phyloP scores from a whole-genome alignment of 2,113 vertebrate species.

The Gorilla gorilla region DNA sequence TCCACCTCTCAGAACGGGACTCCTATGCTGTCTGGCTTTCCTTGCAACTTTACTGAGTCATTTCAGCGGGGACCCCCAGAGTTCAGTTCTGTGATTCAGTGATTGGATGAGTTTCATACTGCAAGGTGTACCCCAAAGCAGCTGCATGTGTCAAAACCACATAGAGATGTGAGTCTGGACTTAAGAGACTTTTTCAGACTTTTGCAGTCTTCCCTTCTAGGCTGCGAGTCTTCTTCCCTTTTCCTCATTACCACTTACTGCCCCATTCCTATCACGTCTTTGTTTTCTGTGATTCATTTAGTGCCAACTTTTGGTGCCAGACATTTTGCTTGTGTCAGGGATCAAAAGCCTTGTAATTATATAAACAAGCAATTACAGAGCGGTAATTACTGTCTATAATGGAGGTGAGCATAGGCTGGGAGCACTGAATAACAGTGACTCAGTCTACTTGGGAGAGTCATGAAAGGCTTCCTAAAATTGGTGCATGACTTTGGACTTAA shows the following conservation, averaged over 20 bases:
- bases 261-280: neutral
- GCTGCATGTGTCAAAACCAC: neutral
- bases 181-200: fast-evolving
- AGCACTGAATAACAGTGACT: neutral
- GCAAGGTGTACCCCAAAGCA: too few relatives aligned
- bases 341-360: neutral
- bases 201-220: neutral
- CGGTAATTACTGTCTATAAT: neutral
- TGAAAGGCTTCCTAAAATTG: neutral
- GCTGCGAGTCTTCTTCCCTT: too few relatives aligned
- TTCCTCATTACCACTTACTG: fast-evolving
- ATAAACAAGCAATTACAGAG: neutral
- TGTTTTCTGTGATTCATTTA: neutral
- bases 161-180: neutral
- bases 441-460: neutral
- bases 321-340: neutral
- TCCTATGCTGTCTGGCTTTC: neutral
- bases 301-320: neutral
- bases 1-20: neutral
- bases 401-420: neutral
- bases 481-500: neutral
- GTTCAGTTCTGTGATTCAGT: neutral
- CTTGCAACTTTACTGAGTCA: neutral
- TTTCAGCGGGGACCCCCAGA: neutral
- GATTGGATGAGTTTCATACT: neutral